These are phyloP conservation scores for Lingula anatina DNA, from an alignment of 2,888 invertebrate genomes.

Conservation along the genomic window DNA sequence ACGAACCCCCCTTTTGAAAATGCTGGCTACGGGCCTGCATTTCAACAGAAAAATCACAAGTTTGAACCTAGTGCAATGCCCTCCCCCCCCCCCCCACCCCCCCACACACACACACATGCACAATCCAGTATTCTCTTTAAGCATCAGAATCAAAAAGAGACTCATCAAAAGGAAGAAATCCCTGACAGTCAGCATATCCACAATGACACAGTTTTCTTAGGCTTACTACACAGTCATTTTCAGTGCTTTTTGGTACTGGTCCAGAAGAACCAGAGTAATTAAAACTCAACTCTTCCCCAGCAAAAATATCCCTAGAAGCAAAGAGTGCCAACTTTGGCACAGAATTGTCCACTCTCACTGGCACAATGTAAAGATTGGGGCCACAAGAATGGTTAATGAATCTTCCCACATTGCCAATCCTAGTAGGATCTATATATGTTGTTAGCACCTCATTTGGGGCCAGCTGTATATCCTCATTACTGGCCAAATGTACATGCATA, in stretches of 20 bases:
- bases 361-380: slow-evolving; percentile 72
- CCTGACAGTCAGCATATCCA: slow-evolving; percentile 21
- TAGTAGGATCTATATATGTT: slow-evolving; percentile 75
- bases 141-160: not conserved
- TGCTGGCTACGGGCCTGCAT: no score
- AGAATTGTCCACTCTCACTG: slow-evolving; percentile 67
- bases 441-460: slow-evolving; percentile 46
- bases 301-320: slow-evolving; percentile 61
- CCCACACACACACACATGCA: no score
- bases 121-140: no score
- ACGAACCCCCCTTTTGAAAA: no score
- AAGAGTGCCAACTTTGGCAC: slow-evolving; percentile 79
- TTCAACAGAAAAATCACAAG: no score
- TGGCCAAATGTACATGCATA: no score
- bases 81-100: no score
- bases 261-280: slow-evolving; percentile 57
- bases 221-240: not conserved
- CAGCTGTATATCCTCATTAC: no score
- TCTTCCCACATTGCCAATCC: slow-evolving; percentile 81
- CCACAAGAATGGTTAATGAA: slow-evolving; percentile 87
- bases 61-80: no score
- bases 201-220: slow-evolving; percentile 27
- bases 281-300: slow-evolving; percentile 71
- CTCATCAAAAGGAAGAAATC: slow-evolving; percentile 33
- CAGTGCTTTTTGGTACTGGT: not conserved